These are phyloP conservation scores for Tipula confusa DNA, from an alignment of 2,888 invertebrate species.

Conservation along the genomic window DNA sequence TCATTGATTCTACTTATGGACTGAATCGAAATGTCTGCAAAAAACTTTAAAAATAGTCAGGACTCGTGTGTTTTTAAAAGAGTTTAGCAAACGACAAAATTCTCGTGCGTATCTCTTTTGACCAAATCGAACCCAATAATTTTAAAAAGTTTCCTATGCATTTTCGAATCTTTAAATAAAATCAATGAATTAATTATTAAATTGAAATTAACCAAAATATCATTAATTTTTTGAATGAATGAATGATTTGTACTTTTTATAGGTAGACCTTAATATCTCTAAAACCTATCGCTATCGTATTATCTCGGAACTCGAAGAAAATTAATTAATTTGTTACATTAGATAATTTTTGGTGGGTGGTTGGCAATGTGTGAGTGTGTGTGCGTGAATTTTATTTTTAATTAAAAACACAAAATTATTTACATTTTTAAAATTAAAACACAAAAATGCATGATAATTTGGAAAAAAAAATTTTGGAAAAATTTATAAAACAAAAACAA, in stretches of 20 bases:
- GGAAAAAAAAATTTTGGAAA: not conserved
- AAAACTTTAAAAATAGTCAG: not conserved
- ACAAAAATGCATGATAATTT: not conserved
- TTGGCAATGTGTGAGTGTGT: constrained; percentile 36
- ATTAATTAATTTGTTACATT: not conserved
- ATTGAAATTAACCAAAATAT: not conserved
- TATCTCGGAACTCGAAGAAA: not conserved
- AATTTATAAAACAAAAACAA: not conserved
- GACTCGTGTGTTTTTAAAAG: no score
- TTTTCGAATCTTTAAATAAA: not conserved
- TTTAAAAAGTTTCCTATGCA: not conserved
- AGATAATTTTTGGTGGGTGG: constrained; percentile 36
- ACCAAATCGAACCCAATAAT: not conserved
- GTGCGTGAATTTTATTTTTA: constrained; percentile 34
- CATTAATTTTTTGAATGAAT: constrained; percentile 25
- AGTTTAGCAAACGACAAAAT: no score
- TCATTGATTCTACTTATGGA: not conserved
- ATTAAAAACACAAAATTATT: constrained; percentile 3
- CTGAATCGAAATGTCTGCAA: not conserved
- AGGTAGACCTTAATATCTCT: not conserved
- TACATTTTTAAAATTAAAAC: not conserved
- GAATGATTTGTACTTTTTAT: constrained; percentile 16
- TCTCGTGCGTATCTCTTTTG: not conserved
- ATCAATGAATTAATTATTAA: not conserved
- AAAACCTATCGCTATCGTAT: constrained; percentile 7